A percentile compares a stretch with the other conserved stretches of the same genome.
Evolutionary conservation across 2,797 vertebrate genomes (phyloP).

Genomic region (Bradypus variegatus): DNA sequence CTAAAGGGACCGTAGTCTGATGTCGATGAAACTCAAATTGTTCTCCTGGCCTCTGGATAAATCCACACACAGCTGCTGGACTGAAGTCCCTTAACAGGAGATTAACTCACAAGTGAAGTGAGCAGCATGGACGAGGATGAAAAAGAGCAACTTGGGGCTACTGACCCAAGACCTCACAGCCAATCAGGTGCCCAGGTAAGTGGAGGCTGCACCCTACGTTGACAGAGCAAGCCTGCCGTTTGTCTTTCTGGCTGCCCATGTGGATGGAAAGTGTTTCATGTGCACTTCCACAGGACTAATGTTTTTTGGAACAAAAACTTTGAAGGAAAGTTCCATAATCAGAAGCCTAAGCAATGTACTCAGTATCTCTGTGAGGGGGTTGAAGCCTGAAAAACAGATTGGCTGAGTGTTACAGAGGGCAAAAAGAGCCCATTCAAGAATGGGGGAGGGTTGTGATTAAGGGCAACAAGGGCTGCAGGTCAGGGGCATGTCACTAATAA

Average conservation of each 20-base stretch:
- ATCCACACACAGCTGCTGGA: background rate
- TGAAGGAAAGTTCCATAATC: background rate
- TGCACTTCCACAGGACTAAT: background rate
- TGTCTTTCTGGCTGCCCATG: slow-evolving; percentile 3
- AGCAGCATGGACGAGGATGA: background rate
- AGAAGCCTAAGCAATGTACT: background rate
- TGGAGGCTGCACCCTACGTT: background rate
- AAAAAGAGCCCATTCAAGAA: background rate
- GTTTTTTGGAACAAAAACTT: slow-evolving; percentile 23
- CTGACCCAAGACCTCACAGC: background rate
- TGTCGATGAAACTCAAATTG: background rate
- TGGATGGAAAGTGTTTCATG: background rate
- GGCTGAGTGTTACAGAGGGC: background rate
- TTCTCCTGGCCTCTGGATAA: background rate
- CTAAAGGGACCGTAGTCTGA: background rate
- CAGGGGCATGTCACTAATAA: background rate
- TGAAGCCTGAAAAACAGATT: background rate
- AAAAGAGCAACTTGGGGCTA: background rate
- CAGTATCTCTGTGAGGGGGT: background rate
- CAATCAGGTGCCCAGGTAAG: background rate
- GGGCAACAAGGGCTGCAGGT: background rate
- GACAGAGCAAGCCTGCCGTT: background rate
- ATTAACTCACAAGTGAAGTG: background rate
- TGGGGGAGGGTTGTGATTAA: background rate
- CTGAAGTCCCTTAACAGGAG: background rate